phyloP scores from a whole-genome alignment of 2,113 vertebrate species.

The Aldabrachelys gigantea region DNA sequence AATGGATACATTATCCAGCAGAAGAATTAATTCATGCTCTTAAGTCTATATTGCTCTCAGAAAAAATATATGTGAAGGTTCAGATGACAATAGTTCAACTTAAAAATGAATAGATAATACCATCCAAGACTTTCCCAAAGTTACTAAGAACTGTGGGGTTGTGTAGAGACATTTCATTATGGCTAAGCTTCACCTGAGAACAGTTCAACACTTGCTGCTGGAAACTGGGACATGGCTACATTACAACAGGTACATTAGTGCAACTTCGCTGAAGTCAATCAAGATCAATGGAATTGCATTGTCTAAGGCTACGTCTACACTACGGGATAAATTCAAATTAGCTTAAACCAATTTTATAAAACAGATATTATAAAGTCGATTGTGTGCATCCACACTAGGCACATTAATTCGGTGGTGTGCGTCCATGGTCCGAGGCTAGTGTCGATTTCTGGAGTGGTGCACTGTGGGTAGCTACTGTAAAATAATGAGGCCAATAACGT shows the following conservation, averaged over 20 bases:
- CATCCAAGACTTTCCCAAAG: background rate
- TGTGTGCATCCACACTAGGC: no score
- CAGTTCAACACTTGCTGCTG: background rate
- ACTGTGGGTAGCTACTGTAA: no score
- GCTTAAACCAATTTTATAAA: no score
- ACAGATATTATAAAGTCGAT: no score
- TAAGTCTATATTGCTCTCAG: background rate
- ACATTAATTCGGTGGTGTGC: no score
- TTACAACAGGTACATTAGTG: background rate
- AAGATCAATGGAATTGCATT: background rate
- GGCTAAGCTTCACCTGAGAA: background rate
- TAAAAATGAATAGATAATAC: background rate
- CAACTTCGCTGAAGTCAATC: background rate
- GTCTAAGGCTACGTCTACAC: no score
- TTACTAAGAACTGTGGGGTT: background rate
- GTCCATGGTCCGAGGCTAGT: no score
- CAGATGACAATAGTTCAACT: background rate
- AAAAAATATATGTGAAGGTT: background rate
- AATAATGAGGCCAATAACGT: no score
- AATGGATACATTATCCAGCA: background rate
- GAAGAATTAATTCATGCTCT: background rate
- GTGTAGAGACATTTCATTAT: background rate
- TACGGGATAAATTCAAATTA: no score
- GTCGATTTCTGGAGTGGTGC: no score
- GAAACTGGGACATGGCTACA: background rate